Percentiles rank a stretch among this genome's conserved stretches.
These are phyloP conservation scores for Turritopsis rubra DNA, from an alignment of 30 jellyfish, hydroid and myxozoan species.

Conservation along the genomic window DNA sequence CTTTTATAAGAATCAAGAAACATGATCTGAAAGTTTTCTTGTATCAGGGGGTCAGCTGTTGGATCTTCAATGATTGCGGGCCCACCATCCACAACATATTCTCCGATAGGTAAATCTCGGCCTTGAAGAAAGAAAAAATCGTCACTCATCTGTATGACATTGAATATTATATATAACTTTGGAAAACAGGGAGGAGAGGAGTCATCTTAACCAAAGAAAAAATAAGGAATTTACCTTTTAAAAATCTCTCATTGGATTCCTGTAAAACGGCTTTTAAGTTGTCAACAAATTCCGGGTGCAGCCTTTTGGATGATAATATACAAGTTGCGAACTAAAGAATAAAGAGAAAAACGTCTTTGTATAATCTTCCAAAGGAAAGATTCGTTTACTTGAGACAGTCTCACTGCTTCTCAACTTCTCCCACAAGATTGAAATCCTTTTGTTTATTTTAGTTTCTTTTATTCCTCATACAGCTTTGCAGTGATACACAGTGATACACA, in stretches of 20 bases:
- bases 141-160: not conserved
- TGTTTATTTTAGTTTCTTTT: too few species aligned
- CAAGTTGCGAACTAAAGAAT: slow-evolving; percentile 7
- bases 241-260: slow-evolving; percentile 27
- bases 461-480: too few species aligned
- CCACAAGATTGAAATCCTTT: too few species aligned
- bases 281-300: slow-evolving; percentile 28
- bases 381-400: not conserved
- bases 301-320: not conserved
- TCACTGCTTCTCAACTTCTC: too few species aligned
- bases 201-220: not conserved
- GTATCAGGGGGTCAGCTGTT: slow-evolving; percentile 35
- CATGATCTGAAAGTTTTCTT: slow-evolving; percentile 35
- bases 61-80: not conserved
- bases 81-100: slow-evolving; percentile 20
- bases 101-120: not conserved
- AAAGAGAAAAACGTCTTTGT: not conserved
- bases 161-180: not conserved
- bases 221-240: slow-evolving; percentile 17
- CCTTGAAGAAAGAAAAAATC: not conserved
- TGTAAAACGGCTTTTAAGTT: slow-evolving; percentile 13
- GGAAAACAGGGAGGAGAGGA: not conserved
- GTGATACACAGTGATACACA: too few species aligned
- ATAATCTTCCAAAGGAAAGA: not conserved
- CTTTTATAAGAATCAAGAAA: slow-evolving; percentile 30